Evolutionary conservation across 2,113 vertebrate genomes (phyloP).

Genomic region (Phaethornis superciliosus): DNA sequence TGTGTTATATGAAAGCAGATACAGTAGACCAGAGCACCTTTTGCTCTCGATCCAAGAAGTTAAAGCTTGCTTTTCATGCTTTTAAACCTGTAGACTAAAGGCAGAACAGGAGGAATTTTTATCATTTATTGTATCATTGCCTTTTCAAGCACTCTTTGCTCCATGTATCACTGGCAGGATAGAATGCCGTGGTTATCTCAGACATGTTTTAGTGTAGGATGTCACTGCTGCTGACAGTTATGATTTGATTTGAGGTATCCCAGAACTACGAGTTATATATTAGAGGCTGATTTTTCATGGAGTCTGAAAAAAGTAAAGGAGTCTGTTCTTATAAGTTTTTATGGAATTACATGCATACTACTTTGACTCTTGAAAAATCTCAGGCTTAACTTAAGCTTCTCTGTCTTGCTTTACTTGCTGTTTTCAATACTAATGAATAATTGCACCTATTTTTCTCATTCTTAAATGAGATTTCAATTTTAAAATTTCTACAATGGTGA

Average conservation of each 20-base stretch:
- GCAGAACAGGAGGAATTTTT: background rate
- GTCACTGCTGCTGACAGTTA: background rate
- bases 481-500: background rate
- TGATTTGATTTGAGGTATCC: background rate
- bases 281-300: background rate
- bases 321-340: background rate
- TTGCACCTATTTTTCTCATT: background rate
- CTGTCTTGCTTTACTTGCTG: background rate
- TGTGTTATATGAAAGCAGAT: background rate
- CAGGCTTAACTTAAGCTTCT: background rate
- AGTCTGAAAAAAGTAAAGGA: background rate
- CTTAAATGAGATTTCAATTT: background rate
- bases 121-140: conserved; percentile 27
- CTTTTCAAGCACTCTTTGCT: conserved; percentile 22
- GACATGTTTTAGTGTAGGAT: background rate
- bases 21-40: background rate
- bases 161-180: background rate
- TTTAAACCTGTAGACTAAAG: background rate
- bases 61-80: background rate
- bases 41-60: conserved; percentile 7
- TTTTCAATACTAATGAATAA: background rate
- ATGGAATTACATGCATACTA: background rate
- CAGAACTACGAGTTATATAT: background rate
- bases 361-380: background rate
- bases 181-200: background rate